phyloP scores from a whole-genome alignment of 2,113 vertebrate genomes.

The Syngnathus floridae region DNA sequence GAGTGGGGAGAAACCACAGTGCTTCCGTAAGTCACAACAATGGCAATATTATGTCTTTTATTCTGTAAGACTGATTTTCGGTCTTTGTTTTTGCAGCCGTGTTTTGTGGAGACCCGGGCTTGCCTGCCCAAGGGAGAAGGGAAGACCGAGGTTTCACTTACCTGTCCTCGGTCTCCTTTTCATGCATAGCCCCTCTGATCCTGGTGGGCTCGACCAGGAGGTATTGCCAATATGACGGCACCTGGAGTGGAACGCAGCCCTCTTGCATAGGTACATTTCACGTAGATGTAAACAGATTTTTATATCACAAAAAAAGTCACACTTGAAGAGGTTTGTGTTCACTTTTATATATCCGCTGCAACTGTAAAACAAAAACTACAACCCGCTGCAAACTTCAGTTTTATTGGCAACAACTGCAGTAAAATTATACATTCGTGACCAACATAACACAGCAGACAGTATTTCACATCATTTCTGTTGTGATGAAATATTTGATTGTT shows the following conservation, averaged over 20 bases:
- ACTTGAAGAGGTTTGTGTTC: no score
- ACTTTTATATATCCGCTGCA: no score
- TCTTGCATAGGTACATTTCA: constrained; percentile 85
- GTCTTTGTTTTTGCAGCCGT: constrained; percentile 73
- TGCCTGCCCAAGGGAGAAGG: constrained; percentile 80
- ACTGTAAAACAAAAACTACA: no score
- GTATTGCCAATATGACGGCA: constrained; percentile 93
- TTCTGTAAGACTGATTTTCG: no score
- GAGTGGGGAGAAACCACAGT: constrained; percentile 91
- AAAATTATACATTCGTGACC: not conserved
- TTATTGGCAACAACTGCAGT: no score
- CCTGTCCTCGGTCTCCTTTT: constrained; percentile 89
- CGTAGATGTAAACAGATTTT: not conserved
- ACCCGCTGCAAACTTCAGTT: no score
- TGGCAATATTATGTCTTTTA: not conserved
- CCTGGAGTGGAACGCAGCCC: constrained; percentile 92
- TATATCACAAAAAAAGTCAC: no score
- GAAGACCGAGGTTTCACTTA: constrained; percentile 94
- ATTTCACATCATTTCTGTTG: not conserved
- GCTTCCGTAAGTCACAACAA: constrained; percentile 83
- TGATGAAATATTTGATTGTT: not conserved
- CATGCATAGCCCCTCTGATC: constrained; percentile 81
- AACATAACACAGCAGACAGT: constrained; percentile 1
- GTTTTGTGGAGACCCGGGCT: constrained; percentile 93
- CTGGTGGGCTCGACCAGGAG: constrained; percentile 87